These are phyloP conservation scores for Calameuta pallipes DNA, from an alignment of 2,888 invertebrate species.

Conservation along the genomic window DNA sequence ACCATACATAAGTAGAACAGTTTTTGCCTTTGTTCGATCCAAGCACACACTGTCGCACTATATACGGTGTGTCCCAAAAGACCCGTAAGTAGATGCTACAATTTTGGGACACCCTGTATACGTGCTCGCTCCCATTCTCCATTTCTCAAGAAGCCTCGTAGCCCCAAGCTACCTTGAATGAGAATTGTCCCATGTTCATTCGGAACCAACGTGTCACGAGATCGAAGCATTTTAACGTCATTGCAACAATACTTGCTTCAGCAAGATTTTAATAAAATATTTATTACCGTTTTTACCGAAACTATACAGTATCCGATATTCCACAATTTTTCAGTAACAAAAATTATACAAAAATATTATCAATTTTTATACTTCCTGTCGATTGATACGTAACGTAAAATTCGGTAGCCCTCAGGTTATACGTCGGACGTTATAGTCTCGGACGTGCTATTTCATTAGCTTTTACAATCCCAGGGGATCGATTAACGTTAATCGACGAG, in stretches of 20 bases:
- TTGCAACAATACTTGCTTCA: neutral
- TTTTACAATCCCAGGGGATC: neutral
- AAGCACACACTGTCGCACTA: neutral
- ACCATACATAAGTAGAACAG: neutral
- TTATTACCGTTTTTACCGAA: neutral
- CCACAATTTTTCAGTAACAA: neutral
- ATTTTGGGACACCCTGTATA: neutral
- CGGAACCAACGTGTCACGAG: neutral
- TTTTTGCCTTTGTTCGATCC: neutral
- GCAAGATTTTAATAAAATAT: neutral
- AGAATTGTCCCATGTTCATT: neutral
- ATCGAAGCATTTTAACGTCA: neutral
- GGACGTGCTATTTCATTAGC: neutral
- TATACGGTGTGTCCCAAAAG: neutral
- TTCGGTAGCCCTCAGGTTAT: neutral
- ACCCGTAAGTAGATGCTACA: no score
- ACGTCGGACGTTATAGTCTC: neutral
- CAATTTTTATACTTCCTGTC: neutral
- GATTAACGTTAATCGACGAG: neutral
- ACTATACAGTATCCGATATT: no score
- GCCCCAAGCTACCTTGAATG: neutral
- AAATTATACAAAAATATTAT: neutral
- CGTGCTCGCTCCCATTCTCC: neutral
- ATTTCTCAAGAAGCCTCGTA: neutral
- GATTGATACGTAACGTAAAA: neutral